phyloP scores from a whole-genome alignment of 2,888 invertebrate species.

The Caenorhabditis angaria region DNA sequence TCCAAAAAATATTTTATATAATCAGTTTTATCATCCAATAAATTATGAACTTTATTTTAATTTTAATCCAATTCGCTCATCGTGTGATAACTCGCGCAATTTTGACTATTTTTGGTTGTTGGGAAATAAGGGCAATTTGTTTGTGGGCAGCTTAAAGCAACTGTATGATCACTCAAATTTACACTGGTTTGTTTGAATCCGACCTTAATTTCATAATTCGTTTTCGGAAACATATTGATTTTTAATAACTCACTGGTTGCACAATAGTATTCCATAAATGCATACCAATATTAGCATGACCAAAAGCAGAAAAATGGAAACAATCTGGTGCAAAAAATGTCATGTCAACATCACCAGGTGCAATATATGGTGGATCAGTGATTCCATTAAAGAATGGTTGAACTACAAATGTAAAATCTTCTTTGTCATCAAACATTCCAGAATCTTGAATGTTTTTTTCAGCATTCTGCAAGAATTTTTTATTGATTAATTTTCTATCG shows the following conservation, averaged over 20 bases:
- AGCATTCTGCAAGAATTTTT: conserved; percentile 29
- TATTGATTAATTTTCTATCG: neutral
- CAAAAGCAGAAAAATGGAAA: conserved; percentile 54
- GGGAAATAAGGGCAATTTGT: conserved; percentile 48
- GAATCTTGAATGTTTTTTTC: conserved; percentile 41
- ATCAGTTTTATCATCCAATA: neutral
- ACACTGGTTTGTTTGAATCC: conserved; percentile 40
- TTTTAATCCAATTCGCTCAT: conserved; percentile 21
- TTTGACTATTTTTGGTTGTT: conserved; percentile 46
- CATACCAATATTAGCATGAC: conserved; percentile 46
- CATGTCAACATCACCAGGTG: conserved; percentile 45
- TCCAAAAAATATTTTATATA: neutral
- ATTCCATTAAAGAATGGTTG: conserved; percentile 58
- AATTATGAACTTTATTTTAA: conserved; percentile 3
- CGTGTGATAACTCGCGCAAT: conserved; percentile 37
- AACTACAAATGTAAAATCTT: conserved; percentile 57
- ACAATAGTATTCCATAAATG: conserved; percentile 51
- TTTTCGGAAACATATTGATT: neutral
- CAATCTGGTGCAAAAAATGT: conserved; percentile 57
- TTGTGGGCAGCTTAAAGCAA: conserved; percentile 36
- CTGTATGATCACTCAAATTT: conserved; percentile 37
- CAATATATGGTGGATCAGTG: conserved; percentile 43
- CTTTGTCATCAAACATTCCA: conserved; percentile 46
- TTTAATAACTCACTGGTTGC: conserved; percentile 35
- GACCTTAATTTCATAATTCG: no score